Evolutionary conservation across 2,113 vertebrate genomes (phyloP).

Genomic region (Microtus ochrogaster): DNA sequence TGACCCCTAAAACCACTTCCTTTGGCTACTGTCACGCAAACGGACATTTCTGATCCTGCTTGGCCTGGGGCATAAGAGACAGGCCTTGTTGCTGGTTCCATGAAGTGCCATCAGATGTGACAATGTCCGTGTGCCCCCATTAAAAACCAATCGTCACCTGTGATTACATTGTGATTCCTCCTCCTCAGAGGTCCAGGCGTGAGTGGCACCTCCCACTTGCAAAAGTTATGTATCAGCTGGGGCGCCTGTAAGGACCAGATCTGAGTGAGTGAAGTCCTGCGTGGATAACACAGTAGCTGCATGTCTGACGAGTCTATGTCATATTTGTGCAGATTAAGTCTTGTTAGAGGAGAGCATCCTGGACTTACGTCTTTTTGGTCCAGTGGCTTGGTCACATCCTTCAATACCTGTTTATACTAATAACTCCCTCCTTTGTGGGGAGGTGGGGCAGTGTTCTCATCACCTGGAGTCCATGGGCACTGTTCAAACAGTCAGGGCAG

Average conservation of each 20-base stretch:
- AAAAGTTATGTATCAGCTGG: background rate
- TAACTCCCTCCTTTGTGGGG: background rate
- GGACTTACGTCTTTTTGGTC: background rate
- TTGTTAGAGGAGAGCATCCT: background rate
- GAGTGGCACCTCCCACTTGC: background rate
- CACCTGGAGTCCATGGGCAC: background rate
- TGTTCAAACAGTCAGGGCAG: background rate
- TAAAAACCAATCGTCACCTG: background rate
- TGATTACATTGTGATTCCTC: background rate
- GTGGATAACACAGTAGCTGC: background rate
- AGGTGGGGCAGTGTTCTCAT: background rate
- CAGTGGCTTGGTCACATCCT: background rate
- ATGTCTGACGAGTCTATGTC: background rate
- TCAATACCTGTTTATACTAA: background rate
- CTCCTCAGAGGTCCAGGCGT: background rate
- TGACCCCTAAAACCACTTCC: background rate
- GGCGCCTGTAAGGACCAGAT: background rate
- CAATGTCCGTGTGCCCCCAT: no score
- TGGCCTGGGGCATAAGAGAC: background rate
- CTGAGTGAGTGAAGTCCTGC: background rate
- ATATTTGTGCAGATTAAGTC: background rate
- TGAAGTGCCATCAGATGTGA: background rate
- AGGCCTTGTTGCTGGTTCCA: background rate
- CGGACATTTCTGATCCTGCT: background rate
- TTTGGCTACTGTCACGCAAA: background rate